phyloP scores from a whole-genome alignment of 2,113 vertebrate genomes.

The Choloepus hoffmanni region DNA sequence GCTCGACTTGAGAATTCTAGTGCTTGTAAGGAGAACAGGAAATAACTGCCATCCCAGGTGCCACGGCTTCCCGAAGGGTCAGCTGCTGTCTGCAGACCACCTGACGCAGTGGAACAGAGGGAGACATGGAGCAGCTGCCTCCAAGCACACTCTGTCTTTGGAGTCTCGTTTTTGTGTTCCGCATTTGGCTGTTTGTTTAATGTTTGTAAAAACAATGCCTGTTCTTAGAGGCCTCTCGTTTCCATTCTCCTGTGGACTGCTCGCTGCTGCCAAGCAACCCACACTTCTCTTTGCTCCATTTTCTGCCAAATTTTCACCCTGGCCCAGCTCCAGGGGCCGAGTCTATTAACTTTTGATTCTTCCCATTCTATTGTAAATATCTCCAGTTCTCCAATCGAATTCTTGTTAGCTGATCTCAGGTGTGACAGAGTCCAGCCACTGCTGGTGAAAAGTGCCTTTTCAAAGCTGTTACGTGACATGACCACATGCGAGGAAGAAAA shows the following conservation, averaged over 20 bases:
- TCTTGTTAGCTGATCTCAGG: too few relatives aligned
- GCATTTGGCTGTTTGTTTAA: too few relatives aligned
- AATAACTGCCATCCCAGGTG: accelerated
- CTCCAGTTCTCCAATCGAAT: background rate
- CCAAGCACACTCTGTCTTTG: background rate
- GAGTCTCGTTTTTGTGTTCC: background rate
- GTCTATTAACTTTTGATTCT: background rate
- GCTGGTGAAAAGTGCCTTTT: background rate
- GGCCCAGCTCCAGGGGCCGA: accelerated
- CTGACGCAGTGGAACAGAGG: accelerated
- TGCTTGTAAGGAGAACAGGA: accelerated
- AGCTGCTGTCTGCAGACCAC: accelerated
- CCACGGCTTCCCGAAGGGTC: accelerated
- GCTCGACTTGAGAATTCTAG: too few relatives aligned
- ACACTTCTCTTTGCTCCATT: background rate
- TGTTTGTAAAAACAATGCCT: background rate
- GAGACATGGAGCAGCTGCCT: accelerated
- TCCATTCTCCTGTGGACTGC: background rate
- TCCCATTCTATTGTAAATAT: background rate
- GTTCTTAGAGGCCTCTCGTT: accelerated
- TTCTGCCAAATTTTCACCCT: background rate
- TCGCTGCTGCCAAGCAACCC: too few relatives aligned
- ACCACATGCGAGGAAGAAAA: too few relatives aligned
- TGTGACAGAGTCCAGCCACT: background rate
- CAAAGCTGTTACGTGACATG: background rate